Base-by-base conservation (phyloP, 2,113 vertebrate genomes). In the Melanostigma gelatinosum region DNA sequence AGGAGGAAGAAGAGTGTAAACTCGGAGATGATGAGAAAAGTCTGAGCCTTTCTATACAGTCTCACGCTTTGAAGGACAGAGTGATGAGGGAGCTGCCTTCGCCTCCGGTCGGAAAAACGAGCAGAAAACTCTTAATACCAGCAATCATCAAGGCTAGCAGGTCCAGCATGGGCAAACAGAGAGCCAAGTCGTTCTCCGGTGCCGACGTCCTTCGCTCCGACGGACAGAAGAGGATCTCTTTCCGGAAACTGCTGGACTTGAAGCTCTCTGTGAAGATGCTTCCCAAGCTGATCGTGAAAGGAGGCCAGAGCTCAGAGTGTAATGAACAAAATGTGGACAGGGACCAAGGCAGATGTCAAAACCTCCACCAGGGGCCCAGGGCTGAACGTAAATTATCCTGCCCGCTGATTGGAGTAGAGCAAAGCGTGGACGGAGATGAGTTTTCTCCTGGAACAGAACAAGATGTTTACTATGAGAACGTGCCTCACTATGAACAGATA, bases 171-270 rank as follows among this genome's bases (percentile, higher is more conserved):
- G 94, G 90, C 0, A 98, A 97, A 76, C 95, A 94, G 36, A 95
- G 94, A 89, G 94, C 97, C 46, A 98, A 96, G 86, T 99, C 98
- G 0, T 96, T 99, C n/a, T 96, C 96, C 50, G 89, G 94, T 0
- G 89, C 96, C 42, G 98, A 99, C 84, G 60, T 92, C 62, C 85
- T 92, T 29, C 91, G 87, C 80, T 94, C 95, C 55, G 93, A 96
- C 13, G 95, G 93, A 66, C 94, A 94, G 48, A 98, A 96, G 91
- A 96, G 92, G 84, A 95, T 75, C 4, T 95, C 95, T 72, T 94
- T 98, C 58, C 95, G 93, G 72, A 97, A 95, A 82, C 93, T 97
- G 71, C 94, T 97, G 52, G 96, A 96, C 18, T 83, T 96, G 85
- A 98, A 97, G 70, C 80, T 97, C 22, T 95, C 96, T 0, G 91